Evolutionary conservation across 2,113 vertebrate species (phyloP).

Genomic region (Periophthalmus modestus): DNA sequence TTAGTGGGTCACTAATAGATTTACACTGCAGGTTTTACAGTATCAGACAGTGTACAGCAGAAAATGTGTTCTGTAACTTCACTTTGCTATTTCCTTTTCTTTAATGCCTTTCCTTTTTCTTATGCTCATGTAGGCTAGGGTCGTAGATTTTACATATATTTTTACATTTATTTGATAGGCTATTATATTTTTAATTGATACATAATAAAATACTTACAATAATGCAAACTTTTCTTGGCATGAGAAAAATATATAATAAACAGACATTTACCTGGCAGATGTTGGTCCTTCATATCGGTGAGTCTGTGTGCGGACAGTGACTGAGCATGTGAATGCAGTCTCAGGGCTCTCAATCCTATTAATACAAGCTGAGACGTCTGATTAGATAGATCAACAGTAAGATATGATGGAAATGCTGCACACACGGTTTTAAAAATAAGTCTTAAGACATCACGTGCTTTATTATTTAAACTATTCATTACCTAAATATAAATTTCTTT

Average conservation of each 20-base stretch:
- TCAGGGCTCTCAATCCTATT: conserved; percentile 72
- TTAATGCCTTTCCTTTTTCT: no score
- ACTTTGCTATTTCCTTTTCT: no score
- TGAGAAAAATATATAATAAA: neutral
- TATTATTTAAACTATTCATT: neutral
- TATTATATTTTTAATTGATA: neutral
- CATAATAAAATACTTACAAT: no score
- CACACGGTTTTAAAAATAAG: conserved; percentile 24
- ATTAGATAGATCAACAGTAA: conserved; percentile 25
- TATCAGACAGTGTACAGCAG: neutral
- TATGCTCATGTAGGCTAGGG: no score
- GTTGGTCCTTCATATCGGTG: conserved; percentile 70
- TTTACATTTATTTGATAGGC: no score
- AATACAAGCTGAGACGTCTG: conserved; percentile 32
- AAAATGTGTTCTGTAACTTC: neutral
- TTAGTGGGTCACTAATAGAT: conserved; percentile 35
- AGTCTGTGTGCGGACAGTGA: conserved; percentile 39
- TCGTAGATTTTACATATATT: no score
- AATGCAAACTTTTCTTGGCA: neutral
- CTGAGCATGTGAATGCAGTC: conserved; percentile 37
- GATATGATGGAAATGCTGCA: conserved; percentile 34
- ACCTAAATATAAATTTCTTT: neutral
- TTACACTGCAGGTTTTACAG: conserved; percentile 23
- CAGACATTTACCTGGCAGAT: conserved; percentile 63
- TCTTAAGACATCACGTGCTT: neutral